These are phyloP conservation scores for Pinna nobilis DNA, from an alignment of 1,140 invertebrate species.

Conservation along the genomic window DNA sequence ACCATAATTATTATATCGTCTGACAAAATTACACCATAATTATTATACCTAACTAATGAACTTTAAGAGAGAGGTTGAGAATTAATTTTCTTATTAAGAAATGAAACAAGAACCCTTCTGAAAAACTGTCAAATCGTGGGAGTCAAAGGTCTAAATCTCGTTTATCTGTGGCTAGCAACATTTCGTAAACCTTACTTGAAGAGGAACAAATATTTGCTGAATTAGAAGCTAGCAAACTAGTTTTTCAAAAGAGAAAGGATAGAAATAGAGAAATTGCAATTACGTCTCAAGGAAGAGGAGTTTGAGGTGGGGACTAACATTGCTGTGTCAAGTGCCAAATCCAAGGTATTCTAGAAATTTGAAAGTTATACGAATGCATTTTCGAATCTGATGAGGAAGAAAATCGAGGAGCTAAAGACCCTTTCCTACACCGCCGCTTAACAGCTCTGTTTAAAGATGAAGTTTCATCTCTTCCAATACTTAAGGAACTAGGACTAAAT, in stretches of 20 bases:
- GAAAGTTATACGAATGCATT: background rate
- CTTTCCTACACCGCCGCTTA: background rate
- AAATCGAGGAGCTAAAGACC: background rate
- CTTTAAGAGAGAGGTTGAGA: conserved; percentile 1
- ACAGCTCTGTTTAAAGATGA: background rate
- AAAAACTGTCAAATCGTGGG: background rate
- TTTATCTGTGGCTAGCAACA: too few relatives aligned
- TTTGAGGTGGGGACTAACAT: background rate
- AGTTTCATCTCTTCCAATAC: background rate
- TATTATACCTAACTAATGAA: too few relatives aligned
- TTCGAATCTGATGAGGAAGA: background rate
- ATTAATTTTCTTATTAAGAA: background rate
- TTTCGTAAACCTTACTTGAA: background rate
- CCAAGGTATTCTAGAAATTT: background rate
- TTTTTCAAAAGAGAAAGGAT: background rate
- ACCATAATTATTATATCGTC: background rate
- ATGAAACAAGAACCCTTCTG: background rate
- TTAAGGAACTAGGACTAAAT: background rate
- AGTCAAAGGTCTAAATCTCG: background rate
- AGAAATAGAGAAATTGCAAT: background rate
- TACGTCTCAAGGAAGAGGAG: background rate
- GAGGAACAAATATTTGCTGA: background rate
- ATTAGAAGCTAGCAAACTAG: background rate
- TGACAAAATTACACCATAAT: too few relatives aligned
- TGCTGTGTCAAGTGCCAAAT: background rate